Evolutionary conservation across 2,113 vertebrate genomes (phyloP), one percentile per base, ranked within the genome.

Genomic region (Anolis sagrei): DNA sequence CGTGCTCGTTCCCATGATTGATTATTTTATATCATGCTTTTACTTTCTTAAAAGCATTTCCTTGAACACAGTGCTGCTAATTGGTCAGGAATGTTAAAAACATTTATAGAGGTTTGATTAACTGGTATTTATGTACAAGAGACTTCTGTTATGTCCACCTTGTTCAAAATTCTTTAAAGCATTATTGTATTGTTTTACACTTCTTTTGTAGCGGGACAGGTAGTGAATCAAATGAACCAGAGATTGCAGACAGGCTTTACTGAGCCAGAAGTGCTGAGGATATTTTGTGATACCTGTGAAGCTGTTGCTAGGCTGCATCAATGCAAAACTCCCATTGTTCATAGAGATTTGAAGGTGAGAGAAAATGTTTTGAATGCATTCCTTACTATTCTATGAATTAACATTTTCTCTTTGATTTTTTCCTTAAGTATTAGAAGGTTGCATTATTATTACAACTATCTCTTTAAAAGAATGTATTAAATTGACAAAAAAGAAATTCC

Each of bases 211-310:
- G 98, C 98, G 84, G 99, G 99, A 7, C 98, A 99, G 86, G 97
- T 99, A 79, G 99, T 99, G 92, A 98, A 98, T 92, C 98, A 99
- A 95, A 99, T 99, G 99, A 99, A 99, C 89, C 97, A 98, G 96
- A 96, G 97, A 44, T 87, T 99, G 83, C 98, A 97, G 58, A 97
- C 97, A 6, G 99, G 99, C 75, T 99, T 99, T 90, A 97, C 93
- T 0, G 98, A 99, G 92, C 83, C 96, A 0, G 99, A 99, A 94
- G 97, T 99, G 13, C 93, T 99, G 84, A 96, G 95, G 83, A 97
- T 99, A 92, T 99, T 99, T 91, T 99, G 98, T 72, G 98, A 99
- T 89, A 94, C 97, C 36, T 99, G 99, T 72, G 98, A 99, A 93
- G 98, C 99, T 1, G 98, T 99, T 54, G 99, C 99, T 58, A 96